A percentile compares a stretch with the other conserved stretches of the same genome.
These are phyloP conservation scores for Chaetodon trifasciatus DNA, from an alignment of 2,797 vertebrate species.

Conservation along the genomic window DNA sequence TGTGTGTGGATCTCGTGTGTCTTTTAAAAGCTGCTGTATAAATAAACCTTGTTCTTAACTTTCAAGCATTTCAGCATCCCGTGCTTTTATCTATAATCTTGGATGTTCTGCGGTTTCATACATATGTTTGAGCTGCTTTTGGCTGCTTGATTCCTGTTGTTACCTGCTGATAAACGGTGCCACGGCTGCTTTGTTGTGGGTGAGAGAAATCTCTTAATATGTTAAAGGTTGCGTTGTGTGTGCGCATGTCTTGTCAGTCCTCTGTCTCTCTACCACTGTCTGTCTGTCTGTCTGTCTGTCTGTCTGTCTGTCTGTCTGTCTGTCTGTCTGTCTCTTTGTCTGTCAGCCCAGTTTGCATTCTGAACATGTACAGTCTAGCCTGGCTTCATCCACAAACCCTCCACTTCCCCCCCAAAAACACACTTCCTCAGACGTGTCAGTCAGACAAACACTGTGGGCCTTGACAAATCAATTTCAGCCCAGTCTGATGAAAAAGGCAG, in stretches of 20 bases:
- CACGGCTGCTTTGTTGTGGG: not conserved
- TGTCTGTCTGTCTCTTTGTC: not conserved
- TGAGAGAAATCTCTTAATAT: not conserved
- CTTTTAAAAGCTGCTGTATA: too few relatives aligned
- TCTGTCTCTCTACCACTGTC: not conserved
- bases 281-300: not conserved
- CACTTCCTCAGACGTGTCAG: conserved; percentile 38
- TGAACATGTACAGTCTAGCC: conserved; percentile 60
- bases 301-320: not conserved
- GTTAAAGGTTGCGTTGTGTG: not conserved
- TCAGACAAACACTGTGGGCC: conserved; percentile 67
- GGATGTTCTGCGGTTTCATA: not conserved
- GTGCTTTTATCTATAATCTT: not conserved
- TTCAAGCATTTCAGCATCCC: too few relatives aligned
- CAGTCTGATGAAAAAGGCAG: conserved; percentile 69
- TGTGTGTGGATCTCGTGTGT: too few relatives aligned
- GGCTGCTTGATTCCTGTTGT: not conserved
- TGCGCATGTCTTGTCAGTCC: not conserved
- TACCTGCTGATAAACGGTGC: not conserved
- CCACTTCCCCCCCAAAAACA: not conserved
- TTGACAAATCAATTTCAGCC: conserved; percentile 73
- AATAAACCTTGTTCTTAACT: too few relatives aligned
- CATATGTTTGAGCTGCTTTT: not conserved
- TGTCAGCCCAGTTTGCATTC: conserved; percentile 54
- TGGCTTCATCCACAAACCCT: conserved; percentile 37